A percentile compares a stretch with the other conserved stretches of the same genome.
These are phyloP conservation scores for Gymnoscopelus braueri DNA, from an alignment of 2,797 vertebrate genomes.

Conservation along the genomic window DNA sequence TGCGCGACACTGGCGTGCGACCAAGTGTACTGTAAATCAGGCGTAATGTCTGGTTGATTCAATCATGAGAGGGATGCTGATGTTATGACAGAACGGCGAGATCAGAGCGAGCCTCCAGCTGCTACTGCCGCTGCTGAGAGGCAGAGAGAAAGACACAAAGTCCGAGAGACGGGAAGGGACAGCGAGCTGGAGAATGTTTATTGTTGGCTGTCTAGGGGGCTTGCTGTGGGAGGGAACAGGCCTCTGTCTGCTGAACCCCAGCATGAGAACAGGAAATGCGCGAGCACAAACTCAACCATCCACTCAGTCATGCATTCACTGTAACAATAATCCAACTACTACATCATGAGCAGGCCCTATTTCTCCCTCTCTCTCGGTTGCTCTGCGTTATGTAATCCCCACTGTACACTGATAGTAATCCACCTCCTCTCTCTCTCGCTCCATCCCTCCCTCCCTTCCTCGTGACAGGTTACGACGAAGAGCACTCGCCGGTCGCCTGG, in stretches of 20 bases:
- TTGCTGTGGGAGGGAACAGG: conserved; percentile 11
- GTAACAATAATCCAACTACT: conserved; percentile 23
- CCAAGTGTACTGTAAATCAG: too few species aligned
- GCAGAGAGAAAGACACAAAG: neutral
- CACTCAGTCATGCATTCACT: conserved; percentile 20
- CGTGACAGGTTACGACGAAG: conserved; percentile 78
- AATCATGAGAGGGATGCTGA: conserved; percentile 24
- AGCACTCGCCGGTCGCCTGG: conserved; percentile 67
- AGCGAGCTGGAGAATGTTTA: conserved; percentile 5
- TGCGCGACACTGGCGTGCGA: too few species aligned
- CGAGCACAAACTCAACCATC: neutral
- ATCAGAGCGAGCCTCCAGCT: conserved; percentile 39
- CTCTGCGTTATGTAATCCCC: conserved; percentile 72
- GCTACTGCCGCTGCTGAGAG: neutral
- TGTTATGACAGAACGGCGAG: conserved; percentile 35
- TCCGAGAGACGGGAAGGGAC: neutral
- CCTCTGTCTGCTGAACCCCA: conserved; percentile 19
- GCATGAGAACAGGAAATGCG: conserved; percentile 13
- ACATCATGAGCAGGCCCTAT: conserved; percentile 29
- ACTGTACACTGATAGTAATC: conserved; percentile 73
- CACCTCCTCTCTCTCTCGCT: conserved; percentile 27
- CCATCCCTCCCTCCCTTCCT: conserved; percentile 44
- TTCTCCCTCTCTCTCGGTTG: conserved; percentile 47
- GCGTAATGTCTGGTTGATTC: conserved; percentile 44
- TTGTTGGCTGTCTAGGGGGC: neutral